These are phyloP conservation scores for Ptychoptera contaminata DNA, from an alignment of 2,888 invertebrate species.

Conservation along the genomic window DNA sequence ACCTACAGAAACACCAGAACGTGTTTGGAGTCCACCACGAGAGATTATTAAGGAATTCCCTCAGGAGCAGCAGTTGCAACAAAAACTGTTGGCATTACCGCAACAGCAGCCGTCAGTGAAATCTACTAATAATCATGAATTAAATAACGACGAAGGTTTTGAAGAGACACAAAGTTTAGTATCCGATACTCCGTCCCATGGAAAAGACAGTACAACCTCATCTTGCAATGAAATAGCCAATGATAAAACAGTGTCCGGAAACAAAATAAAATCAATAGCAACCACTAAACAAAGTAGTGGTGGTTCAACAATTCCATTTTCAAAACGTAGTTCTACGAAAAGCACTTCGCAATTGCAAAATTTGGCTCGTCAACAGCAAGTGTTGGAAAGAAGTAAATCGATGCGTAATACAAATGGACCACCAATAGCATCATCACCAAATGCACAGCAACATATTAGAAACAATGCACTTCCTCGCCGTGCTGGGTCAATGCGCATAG, in stretches of 20 bases:
- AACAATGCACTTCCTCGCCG: too few relatives aligned
- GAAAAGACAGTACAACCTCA: conserved; percentile 50
- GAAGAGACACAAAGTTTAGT: conserved; percentile 80
- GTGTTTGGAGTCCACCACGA: conserved; percentile 39
- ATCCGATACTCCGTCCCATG: conserved; percentile 73
- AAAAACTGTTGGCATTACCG: conserved; percentile 7
- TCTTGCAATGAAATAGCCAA: conserved; percentile 56
- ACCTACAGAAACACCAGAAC: conserved; percentile 42
- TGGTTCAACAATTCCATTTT: conserved; percentile 27
- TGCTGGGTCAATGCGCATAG: too few relatives aligned
- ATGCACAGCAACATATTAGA: too few relatives aligned
- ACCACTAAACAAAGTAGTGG: conserved; percentile 14
- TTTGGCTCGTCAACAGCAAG: conserved; percentile 16
- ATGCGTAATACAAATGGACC: conserved; percentile 6
- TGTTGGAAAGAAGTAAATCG: conserved; percentile 15
- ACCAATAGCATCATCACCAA: not conserved
- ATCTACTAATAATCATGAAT: conserved; percentile 29
- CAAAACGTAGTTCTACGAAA: conserved; percentile 14
- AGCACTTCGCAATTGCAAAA: conserved; percentile 16
- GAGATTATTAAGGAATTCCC: conserved; percentile 19
- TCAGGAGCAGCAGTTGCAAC: conserved; percentile 12
- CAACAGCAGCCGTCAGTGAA: conserved; percentile 7
- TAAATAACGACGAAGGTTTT: conserved; percentile 76
- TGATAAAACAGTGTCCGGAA: conserved; percentile 21
- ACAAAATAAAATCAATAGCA: conserved; percentile 23